phyloP scores from a whole-genome alignment of 2,797 vertebrate species.

The Nasua narica region DNA sequence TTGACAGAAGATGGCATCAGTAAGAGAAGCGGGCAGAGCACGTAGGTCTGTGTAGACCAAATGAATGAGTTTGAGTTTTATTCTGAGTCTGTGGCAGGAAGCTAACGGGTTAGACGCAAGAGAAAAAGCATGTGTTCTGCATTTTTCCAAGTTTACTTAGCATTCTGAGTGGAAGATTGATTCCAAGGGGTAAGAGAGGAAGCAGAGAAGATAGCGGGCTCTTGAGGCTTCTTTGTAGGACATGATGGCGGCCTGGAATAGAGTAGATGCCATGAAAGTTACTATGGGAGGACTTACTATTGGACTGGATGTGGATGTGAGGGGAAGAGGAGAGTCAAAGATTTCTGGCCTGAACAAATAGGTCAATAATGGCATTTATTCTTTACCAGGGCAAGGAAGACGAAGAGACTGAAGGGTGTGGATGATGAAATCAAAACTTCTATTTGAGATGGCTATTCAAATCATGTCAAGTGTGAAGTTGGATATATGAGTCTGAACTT shows the following conservation, averaged over 20 bases:
- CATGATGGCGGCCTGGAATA: background rate
- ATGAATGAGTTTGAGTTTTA: background rate
- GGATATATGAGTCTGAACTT: background rate
- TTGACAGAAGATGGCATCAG: background rate
- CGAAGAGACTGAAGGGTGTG: background rate
- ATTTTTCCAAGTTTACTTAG: background rate
- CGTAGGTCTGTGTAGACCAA: rapidly evolving
- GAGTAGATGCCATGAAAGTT: background rate
- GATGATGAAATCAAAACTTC: background rate
- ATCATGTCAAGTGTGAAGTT: background rate
- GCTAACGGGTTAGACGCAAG: background rate
- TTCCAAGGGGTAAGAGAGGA: background rate
- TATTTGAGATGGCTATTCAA: background rate
- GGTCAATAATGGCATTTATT: background rate
- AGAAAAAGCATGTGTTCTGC: background rate
- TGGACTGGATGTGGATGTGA: background rate
- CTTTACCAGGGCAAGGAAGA: background rate
- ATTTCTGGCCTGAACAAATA: background rate
- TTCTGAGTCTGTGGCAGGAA: background rate
- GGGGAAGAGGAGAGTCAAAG: background rate
- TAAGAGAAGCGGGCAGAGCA: background rate
- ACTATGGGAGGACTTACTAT: background rate
- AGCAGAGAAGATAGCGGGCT: background rate
- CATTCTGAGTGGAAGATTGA: background rate
- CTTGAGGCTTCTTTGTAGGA: background rate